Percentiles rank a stretch among this genome's conserved stretches.
These are phyloP conservation scores for Phyllostomus hastatus DNA, from an alignment of 2,113 vertebrate genomes.

Conservation along the genomic window DNA sequence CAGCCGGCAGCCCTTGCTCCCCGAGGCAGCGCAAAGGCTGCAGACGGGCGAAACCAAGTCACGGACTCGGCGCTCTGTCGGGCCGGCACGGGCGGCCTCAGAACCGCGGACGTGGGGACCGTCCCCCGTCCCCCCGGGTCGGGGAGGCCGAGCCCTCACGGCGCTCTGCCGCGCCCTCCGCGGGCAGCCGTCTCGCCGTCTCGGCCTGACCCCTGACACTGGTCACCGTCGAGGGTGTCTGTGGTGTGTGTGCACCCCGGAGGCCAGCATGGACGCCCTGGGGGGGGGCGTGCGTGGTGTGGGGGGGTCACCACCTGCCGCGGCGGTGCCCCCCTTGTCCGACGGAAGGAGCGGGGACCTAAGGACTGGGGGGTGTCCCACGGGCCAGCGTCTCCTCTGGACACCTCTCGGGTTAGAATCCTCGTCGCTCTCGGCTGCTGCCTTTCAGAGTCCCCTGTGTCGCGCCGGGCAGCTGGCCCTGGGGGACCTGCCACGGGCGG, in stretches of 20 bases:
- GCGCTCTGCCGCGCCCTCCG: no score
- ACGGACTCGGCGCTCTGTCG: constrained; percentile 8
- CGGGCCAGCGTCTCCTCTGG: background rate
- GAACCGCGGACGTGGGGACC: background rate
- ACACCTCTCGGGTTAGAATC: background rate
- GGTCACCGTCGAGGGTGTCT: background rate
- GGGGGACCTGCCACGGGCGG: background rate
- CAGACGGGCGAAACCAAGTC: constrained; percentile 46
- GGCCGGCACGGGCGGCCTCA: background rate
- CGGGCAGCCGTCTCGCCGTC: no score
- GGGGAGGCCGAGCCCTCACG: background rate
- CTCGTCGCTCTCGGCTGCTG: background rate
- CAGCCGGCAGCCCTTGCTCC: constrained; percentile 22
- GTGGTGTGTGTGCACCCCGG: no score
- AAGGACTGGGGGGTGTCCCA: background rate
- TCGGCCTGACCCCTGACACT: rapidly evolving
- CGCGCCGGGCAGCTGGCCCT: no score
- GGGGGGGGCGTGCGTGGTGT: background rate
- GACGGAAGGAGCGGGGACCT: background rate
- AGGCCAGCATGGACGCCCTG: no score
- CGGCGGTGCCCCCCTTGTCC: no score
- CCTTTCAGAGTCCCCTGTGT: background rate
- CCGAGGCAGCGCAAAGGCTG: background rate
- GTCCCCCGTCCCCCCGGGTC: constrained; percentile 42
- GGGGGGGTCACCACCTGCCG: no score